phyloP scores from a whole-genome alignment of 2,113 vertebrate species.

The Antigone vipio region DNA sequence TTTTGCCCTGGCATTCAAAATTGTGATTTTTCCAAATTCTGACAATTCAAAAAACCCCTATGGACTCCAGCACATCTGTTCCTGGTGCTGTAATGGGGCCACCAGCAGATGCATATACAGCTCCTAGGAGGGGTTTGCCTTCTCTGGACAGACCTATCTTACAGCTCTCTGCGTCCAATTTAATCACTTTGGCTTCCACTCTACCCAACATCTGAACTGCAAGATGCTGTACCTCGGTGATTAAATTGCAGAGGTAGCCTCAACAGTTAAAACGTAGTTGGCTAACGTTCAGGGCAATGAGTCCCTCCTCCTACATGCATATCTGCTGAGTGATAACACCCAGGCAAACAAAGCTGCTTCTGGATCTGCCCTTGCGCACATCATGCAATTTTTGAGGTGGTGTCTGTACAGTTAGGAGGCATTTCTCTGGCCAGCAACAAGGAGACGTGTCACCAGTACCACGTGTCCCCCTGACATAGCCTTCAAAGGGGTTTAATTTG shows the following conservation, averaged over 20 bases:
- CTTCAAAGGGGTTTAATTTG: neutral
- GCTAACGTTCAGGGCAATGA: neutral
- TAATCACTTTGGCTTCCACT: neutral
- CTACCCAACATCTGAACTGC: neutral
- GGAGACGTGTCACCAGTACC: neutral
- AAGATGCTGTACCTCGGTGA: neutral
- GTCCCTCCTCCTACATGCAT: neutral
- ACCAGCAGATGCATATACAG: neutral
- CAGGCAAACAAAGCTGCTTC: neutral
- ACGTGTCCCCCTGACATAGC: rapidly evolving
- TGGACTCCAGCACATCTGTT: neutral
- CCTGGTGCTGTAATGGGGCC: neutral
- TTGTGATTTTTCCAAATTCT: neutral
- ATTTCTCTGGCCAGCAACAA: neutral
- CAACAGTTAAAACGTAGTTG: neutral
- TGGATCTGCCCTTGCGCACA: neutral
- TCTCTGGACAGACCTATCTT: neutral
- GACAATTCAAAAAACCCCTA: neutral
- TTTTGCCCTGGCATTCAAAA: neutral
- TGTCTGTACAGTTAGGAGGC: neutral
- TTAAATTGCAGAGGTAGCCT: neutral
- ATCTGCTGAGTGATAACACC: neutral
- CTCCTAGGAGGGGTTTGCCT: neutral
- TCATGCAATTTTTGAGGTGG: neutral
- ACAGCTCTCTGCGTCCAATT: neutral